Evolutionary conservation across 53 echinoderm and acorn worm species (phyloP), one percentile per base, ranked within the genome.

Genomic region (Crossaster papposus): DNA sequence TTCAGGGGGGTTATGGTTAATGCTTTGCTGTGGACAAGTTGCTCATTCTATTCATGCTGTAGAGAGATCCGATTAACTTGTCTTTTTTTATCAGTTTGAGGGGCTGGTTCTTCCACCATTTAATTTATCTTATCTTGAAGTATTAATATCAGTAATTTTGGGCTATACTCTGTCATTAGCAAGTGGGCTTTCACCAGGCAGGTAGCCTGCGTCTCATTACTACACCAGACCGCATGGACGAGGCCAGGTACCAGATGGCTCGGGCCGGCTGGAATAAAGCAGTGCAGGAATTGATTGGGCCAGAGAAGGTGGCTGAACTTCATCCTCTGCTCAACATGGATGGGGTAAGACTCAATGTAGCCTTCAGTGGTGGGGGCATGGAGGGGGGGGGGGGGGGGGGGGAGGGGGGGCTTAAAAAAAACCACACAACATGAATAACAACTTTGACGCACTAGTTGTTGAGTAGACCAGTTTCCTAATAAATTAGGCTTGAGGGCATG

Each of bases 181-280:
- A 96, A 92, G 92, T 99, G 24, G 99, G 99, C 23, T 99, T 99
- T 89, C 99, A 99, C 68, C 91, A 83, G 34, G 96, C 99, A 24
- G 99, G 99, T 30, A 99, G 99, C 79, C 89, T 99, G 23, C 85
- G 99, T 22, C 64, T 99, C 23, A 58, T 96, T 4, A 26, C 80
- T 12, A 99, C 93, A 12, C 99, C 99, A 30, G 89, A 93, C 24
- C 89, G 99, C n/a, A 92, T 96, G 93, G 99, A 99, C 89, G 99
- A 99, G 65, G 96, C 94, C 17, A 71, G 79, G n/a, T 96, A 96
- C 58, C 96, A 96, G 83, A 95, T 96, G 96, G 54, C 93, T 33
- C 89, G 96, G 38, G 90, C 89, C 34, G 95, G 93, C 31, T 96
- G 96, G 99, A 89, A 99, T 72, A 82, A 93, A 72, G 95, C 94